These are phyloP conservation scores for Brachirus orientalis DNA, from an alignment of 2,113 vertebrate species.

Conservation along the genomic window DNA sequence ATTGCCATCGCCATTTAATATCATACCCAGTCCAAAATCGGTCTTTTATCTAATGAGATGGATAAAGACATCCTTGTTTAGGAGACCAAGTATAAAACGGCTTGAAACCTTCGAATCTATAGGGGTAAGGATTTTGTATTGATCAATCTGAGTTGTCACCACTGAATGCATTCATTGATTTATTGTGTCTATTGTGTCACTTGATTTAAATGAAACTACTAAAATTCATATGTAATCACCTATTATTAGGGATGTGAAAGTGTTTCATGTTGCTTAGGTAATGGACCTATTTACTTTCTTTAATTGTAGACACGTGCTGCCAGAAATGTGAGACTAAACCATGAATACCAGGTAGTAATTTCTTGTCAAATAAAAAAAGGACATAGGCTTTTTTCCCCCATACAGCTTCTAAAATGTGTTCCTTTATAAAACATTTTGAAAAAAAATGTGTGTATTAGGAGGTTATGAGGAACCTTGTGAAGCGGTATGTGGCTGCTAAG, in stretches of 20 bases:
- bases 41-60: conserved; percentile 90
- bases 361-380: not conserved
- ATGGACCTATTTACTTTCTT: conserved; percentile 18
- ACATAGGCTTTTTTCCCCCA: too few relatives aligned
- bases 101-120: conserved; percentile 91
- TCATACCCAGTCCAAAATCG: conserved; percentile 96
- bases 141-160: not conserved
- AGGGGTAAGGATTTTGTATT: conserved; percentile 84
- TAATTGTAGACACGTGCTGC: conserved; percentile 88
- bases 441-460: conserved; percentile 79
- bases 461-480: conserved; percentile 94
- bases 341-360: conserved; percentile 93
- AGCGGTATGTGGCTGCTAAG: conserved; percentile 97
- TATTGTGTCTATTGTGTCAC: not conserved
- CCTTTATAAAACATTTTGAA: not conserved
- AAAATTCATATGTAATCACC: too few relatives aligned
- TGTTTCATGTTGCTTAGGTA: not conserved
- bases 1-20: conserved; percentile 95
- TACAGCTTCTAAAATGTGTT: not conserved
- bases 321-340: conserved; percentile 90
- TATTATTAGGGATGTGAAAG: not conserved
- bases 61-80: conserved; percentile 87
- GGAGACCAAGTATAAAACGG: conserved; percentile 82
- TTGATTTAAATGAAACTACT: too few relatives aligned
- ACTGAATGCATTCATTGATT: not conserved